phyloP scores from a whole-genome alignment of 2,113 vertebrate species.

The Prunella fulvescens region DNA sequence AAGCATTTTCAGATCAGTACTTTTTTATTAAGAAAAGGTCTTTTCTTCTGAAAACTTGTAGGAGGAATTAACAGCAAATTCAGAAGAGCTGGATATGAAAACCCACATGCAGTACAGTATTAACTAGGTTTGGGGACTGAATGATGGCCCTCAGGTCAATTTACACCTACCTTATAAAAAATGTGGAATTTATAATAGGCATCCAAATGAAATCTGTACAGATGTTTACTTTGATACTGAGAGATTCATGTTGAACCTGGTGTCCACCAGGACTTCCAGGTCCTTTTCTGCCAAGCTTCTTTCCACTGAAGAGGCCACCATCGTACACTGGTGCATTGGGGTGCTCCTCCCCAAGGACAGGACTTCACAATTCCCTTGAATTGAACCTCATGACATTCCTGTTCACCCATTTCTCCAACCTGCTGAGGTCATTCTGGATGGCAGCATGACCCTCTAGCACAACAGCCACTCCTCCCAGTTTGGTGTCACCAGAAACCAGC shows the following conservation, averaged over 20 bases:
- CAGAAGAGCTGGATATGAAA: not conserved
- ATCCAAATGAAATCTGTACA: not conserved
- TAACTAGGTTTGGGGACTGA: not conserved
- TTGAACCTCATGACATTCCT: not conserved
- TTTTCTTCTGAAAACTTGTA: not conserved
- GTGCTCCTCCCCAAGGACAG: not conserved
- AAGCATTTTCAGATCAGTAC: not conserved
- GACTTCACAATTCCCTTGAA: not conserved
- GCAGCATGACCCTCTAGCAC: fast-evolving
- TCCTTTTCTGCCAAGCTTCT: not conserved
- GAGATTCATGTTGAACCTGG: not conserved
- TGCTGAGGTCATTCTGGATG: not conserved
- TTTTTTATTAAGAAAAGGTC: not conserved
- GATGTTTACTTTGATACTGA: not conserved
- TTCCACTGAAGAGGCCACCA: not conserved
- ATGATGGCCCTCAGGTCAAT: not conserved
- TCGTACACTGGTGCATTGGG: too few relatives aligned
- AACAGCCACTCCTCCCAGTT: not conserved
- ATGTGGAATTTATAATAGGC: not conserved
- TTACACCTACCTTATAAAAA: not conserved
- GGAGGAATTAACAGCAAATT: not conserved
- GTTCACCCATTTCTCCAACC: not conserved
- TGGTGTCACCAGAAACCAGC: not conserved
- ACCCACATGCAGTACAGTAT: not conserved
- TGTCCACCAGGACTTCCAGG: not conserved